phyloP scores from a whole-genome alignment of 2,888 invertebrate species.

The Netelia melanura region DNA sequence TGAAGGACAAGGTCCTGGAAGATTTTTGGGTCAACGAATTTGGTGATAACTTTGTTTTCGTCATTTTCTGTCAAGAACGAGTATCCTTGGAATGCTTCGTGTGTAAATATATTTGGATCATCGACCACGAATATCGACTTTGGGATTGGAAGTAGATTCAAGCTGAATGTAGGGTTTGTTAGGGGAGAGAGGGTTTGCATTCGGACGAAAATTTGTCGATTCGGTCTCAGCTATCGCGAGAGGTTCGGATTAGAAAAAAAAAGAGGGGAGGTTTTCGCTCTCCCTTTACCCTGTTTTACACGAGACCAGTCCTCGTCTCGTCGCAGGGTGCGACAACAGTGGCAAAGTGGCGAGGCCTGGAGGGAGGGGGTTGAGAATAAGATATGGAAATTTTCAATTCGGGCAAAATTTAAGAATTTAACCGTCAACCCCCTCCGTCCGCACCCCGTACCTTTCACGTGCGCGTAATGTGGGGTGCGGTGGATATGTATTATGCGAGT shows the following conservation, averaged over 20 bases:
- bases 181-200: background rate
- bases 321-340: conserved; percentile 57
- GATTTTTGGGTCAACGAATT: conserved; percentile 49
- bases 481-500: conserved; percentile 60
- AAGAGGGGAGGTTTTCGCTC: conserved; percentile 20
- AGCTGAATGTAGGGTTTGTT: background rate
- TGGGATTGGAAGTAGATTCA: no score
- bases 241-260: conserved; percentile 7
- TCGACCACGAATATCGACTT: no score
- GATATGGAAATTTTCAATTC: conserved; percentile 73
- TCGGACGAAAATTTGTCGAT: conserved; percentile 73
- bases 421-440: conserved; percentile 52
- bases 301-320: conserved; percentile 52
- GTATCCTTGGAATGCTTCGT: no score
- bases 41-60: background rate
- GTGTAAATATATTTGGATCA: no score
- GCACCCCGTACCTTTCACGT: conserved; percentile 6
- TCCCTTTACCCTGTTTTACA: conserved; percentile 35
- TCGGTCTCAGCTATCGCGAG: conserved; percentile 76
- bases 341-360: conserved; percentile 58
- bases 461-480: conserved; percentile 45
- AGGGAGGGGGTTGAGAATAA: conserved; percentile 70
- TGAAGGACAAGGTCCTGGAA: conserved; percentile 29
- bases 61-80: no score
- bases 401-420: conserved; percentile 76